phyloP scores from a whole-genome alignment of 1,140 invertebrate species.

The Ceratoteleas bidentatus region DNA sequence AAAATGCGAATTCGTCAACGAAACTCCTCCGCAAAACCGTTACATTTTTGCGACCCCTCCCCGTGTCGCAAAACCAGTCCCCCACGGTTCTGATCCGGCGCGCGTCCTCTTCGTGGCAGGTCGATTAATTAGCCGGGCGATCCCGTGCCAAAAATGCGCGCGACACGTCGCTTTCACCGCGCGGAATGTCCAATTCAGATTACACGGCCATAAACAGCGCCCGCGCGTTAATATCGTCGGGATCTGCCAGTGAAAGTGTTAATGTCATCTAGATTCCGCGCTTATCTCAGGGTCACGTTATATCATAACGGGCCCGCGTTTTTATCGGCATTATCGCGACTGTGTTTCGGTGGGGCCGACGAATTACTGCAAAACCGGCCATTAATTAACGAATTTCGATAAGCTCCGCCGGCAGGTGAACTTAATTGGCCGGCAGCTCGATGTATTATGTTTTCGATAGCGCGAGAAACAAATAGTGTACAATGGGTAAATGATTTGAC shows the following conservation, averaged over 20 bases:
- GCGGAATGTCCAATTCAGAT: conserved; percentile 48
- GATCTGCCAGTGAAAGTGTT: conserved; percentile 56
- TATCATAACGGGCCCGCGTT: conserved; percentile 41
- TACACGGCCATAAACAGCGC: conserved; percentile 40
- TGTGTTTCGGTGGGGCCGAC: conserved; percentile 11
- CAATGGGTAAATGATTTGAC: too few species aligned
- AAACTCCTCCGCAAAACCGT: too few species aligned
- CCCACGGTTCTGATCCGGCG: conserved; percentile 1
- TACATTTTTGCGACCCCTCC: too few species aligned
- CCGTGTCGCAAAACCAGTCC: too few species aligned
- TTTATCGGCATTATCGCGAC: conserved; percentile 31
- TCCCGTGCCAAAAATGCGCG: conserved; percentile 44
- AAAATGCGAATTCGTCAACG: too few species aligned
- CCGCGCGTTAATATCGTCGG: conserved; percentile 21
- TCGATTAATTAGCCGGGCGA: conserved; percentile 38
- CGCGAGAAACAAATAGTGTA: too few species aligned
- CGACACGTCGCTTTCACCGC: conserved; percentile 34
- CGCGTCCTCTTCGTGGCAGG: conserved; percentile 19
- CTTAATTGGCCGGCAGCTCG: too few species aligned
- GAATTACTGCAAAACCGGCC: background rate
- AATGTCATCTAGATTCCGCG: conserved; percentile 49
- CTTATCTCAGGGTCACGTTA: conserved; percentile 57
- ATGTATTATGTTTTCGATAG: too few species aligned
- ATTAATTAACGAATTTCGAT: conserved; percentile 6
- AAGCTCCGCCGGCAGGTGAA: too few species aligned